Conservation (phyloP, 2,888 invertebrate genomes). For the Ceriagrion tenellum region DNA sequence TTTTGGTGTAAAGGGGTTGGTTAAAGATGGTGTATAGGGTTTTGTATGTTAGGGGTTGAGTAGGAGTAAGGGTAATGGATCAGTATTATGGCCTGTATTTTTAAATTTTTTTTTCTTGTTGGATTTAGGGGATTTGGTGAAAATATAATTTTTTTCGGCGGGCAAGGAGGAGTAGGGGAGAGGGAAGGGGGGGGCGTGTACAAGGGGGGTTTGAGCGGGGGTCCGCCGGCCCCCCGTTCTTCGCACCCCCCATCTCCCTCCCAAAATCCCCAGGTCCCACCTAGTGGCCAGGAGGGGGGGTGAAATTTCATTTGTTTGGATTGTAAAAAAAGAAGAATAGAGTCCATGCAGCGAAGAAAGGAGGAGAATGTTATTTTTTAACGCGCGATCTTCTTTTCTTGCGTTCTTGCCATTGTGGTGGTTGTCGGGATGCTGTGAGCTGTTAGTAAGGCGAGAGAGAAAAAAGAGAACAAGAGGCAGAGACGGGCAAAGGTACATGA, state of each 20-base stretch:
- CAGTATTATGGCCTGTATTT: not conserved
- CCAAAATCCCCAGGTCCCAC: slow-evolving; percentile 10
- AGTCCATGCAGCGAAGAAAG: slow-evolving; percentile 20
- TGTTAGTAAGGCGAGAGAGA: slow-evolving; percentile 55
- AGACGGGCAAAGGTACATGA: slow-evolving; percentile 32
- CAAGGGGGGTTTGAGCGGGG: not conserved
- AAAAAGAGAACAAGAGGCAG: slow-evolving; percentile 53
- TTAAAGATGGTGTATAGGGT: not conserved
- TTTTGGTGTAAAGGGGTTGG: not conserved
- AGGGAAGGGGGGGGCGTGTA: slow-evolving; percentile 21
- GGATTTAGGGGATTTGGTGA: not conserved
- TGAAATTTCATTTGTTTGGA: not conserved
- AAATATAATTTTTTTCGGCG: not conserved
- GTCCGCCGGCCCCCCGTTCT: not conserved
- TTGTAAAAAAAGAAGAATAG: not conserved
- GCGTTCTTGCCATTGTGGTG: not conserved
- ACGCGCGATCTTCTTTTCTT: not conserved
- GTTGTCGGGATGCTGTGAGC: slow-evolving; percentile 45
- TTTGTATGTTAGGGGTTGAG: not conserved
- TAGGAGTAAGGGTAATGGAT: not conserved
- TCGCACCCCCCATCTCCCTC: slow-evolving; percentile 10
- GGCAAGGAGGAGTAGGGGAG: slow-evolving; percentile 69
- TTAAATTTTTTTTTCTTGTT: not conserved
- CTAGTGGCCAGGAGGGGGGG: not conserved
- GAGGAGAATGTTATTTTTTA: not conserved